Evolutionary conservation across 2,888 invertebrate species (phyloP).

Genomic region (Diachrysia chrysitis): DNA sequence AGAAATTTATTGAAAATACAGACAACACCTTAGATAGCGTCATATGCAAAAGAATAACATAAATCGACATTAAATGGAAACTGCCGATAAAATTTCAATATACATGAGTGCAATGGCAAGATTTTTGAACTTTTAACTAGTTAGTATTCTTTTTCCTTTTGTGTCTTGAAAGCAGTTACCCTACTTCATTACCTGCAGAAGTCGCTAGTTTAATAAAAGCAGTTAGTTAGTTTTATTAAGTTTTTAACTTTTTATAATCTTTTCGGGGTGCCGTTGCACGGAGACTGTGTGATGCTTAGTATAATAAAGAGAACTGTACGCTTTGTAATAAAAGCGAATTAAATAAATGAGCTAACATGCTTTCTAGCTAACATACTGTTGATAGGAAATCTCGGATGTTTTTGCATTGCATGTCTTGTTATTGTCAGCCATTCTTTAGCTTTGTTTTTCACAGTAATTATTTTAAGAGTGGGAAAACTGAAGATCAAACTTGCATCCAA

Average conservation of each 20-base stretch:
- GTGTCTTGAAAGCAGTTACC: constrained; percentile 22
- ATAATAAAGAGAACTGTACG: background rate
- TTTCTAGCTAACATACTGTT: too few species aligned
- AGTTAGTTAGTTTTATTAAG: background rate
- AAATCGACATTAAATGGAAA: background rate
- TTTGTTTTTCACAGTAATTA: too few species aligned
- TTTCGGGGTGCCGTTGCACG: background rate
- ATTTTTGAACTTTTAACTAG: background rate
- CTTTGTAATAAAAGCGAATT: background rate
- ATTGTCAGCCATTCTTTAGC: too few species aligned
- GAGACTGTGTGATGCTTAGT: too few species aligned
- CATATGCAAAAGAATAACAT: too few species aligned
- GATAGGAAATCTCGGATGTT: too few species aligned
- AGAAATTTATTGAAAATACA: too few species aligned
- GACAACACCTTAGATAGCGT: too few species aligned
- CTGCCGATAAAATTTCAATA: background rate
- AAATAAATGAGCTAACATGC: too few species aligned
- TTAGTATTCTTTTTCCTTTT: constrained; percentile 33
- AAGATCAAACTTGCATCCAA: background rate
- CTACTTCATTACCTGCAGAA: constrained; percentile 35
- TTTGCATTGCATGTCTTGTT: too few species aligned
- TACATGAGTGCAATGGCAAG: background rate
- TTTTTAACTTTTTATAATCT: constrained; percentile 7
- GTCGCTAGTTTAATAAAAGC: constrained; percentile 35
- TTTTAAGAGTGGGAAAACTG: too few species aligned